Conservation (phyloP, 2,113 vertebrate species). For the Rhabdomys dilectus region DNA sequence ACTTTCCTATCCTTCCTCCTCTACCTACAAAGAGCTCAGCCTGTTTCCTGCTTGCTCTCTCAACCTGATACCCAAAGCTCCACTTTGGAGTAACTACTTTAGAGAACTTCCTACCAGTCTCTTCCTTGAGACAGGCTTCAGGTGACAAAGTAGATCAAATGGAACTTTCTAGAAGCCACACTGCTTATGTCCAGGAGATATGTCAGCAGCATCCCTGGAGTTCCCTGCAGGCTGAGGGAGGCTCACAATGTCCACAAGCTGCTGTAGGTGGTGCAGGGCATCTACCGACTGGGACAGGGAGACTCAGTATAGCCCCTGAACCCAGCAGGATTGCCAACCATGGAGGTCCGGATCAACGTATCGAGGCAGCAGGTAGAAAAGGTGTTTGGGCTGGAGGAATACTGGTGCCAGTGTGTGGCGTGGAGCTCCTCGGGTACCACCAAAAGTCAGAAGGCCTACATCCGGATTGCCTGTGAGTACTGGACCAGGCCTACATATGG, state of each 20-base stretch:
- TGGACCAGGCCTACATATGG: accelerated
- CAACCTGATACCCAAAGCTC: neutral
- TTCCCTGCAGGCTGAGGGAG: neutral
- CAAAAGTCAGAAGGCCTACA: conserved; percentile 98
- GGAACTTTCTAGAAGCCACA: neutral
- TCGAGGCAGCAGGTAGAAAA: conserved; percentile 99
- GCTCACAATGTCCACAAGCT: neutral
- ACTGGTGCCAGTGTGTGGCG: conserved; percentile 99
- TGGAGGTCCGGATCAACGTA: conserved; percentile 97
- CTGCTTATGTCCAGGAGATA: neutral
- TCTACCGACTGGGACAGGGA: neutral
- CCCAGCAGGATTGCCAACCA: conserved; percentile 92
- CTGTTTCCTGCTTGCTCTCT: neutral
- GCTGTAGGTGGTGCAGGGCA: too few relatives aligned
- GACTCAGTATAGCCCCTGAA: neutral
- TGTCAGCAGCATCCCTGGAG: neutral
- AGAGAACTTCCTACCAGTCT: neutral
- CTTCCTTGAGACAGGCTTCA: neutral
- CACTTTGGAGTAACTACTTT: neutral
- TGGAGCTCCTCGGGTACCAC: conserved; percentile 99
- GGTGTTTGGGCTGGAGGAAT: conserved; percentile 97
- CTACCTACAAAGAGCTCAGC: neutral
- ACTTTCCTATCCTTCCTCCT: neutral
- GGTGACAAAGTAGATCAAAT: neutral
- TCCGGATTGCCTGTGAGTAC: conserved; percentile 97